Conservation (phyloP, 92 coral and sea anemone genomes). For the Zoanthus solanderi region DNA sequence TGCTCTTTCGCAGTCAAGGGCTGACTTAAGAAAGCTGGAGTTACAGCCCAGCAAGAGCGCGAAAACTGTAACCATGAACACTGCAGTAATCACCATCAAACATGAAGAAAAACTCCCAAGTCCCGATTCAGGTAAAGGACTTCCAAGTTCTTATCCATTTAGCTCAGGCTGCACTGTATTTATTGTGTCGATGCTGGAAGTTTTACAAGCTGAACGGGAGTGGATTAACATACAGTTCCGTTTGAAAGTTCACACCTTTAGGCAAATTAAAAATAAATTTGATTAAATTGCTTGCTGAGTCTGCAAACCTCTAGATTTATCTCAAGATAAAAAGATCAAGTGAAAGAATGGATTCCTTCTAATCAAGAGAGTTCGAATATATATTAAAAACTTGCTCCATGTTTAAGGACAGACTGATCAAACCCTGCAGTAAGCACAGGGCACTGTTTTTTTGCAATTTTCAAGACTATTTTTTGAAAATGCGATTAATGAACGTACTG, state of each 20-base stretch:
- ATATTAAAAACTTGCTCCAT: background rate
- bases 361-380: background rate
- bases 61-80: background rate
- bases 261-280: background rate
- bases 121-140: slow-evolving; percentile 14
- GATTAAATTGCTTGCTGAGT: background rate
- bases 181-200: background rate
- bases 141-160: background rate
- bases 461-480: background rate
- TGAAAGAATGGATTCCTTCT: slow-evolving; percentile 21
- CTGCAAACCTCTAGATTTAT: background rate
- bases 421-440: background rate
- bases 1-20: slow-evolving; percentile 44
- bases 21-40: background rate
- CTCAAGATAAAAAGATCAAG: slow-evolving; percentile 41
- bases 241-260: background rate
- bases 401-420: background rate
- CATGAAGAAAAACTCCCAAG: slow-evolving; percentile 23
- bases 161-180: background rate
- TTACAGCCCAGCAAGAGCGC: slow-evolving; percentile 3
- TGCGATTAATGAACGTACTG: background rate
- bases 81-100: slow-evolving; percentile 4
- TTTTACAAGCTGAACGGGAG: background rate
- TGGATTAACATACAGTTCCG: background rate
- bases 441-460: background rate